phyloP scores from a whole-genome alignment of 35 echinoderm and acorn worm genomes.

The Apostichopus californicus region DNA sequence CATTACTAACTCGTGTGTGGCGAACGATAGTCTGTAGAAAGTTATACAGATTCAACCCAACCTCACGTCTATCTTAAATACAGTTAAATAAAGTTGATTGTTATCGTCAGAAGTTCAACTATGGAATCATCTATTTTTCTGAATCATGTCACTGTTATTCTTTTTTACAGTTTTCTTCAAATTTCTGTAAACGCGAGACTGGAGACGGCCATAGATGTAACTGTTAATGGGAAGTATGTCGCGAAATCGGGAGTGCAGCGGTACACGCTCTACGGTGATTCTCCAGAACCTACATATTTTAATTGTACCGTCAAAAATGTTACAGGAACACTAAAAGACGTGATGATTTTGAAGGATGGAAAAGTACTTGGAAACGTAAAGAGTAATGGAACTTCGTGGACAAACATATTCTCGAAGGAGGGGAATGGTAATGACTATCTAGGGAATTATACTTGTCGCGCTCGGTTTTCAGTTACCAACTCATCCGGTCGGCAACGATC shows the following conservation, averaged over 20 bases:
- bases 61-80: no score
- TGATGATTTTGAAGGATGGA: not conserved
- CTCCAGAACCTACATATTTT: not conserved
- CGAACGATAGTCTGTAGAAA: no score
- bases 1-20: no score
- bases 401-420: not conserved
- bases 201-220: not conserved
- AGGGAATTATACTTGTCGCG: not conserved
- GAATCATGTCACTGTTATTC: no score
- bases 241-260: not conserved
- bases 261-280: not conserved
- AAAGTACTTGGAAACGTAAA: not conserved
- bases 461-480: not conserved
- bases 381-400: not conserved
- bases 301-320: not conserved
- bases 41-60: no score
- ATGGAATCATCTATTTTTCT: no score
- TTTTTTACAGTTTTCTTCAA: no score
- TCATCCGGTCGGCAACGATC: not conserved
- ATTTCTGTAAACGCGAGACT: no score
- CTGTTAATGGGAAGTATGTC: no score
- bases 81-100: no score
- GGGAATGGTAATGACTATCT: not conserved
- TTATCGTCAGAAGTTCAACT: no score
- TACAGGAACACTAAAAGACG: not conserved